Percentiles rank a stretch among this genome's conserved stretches.
Evolutionary conservation across 2,113 vertebrate species (phyloP).

Genomic region (Pipa parva): DNA sequence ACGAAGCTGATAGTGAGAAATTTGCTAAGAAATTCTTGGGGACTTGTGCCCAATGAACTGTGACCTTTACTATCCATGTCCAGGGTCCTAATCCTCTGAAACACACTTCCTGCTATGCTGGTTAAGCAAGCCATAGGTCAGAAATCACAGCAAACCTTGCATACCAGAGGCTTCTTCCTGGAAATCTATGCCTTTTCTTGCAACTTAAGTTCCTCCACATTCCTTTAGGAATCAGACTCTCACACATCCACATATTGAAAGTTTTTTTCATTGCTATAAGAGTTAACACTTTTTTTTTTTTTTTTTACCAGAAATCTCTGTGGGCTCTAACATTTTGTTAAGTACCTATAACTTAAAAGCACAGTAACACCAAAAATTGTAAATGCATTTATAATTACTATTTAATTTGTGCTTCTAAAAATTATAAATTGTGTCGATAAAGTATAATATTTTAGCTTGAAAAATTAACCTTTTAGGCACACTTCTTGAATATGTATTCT

Average conservation of each 20-base stretch:
- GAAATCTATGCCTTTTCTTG: not conserved
- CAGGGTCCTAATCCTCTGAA: not conserved
- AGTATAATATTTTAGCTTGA: no score
- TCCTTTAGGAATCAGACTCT: conserved; percentile 26
- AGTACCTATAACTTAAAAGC: no score
- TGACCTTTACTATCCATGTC: not conserved
- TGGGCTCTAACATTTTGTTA: no score
- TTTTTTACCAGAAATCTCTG: no score
- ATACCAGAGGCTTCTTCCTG: not conserved
- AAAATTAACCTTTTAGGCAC: no score
- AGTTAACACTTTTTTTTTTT: no score
- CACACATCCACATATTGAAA: conserved; percentile 13
- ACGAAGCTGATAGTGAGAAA: not conserved
- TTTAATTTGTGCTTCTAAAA: no score
- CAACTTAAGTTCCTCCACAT: not conserved
- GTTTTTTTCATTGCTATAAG: no score
- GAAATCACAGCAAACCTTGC: not conserved
- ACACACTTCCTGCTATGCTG: not conserved
- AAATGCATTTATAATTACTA: no score
- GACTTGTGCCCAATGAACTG: not conserved
- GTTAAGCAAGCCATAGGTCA: not conserved
- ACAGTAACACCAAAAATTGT: no score
- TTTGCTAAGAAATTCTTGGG: not conserved
- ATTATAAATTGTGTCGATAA: no score
- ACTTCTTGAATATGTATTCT: no score